Base-by-base conservation (phyloP, 23 tunicate genomes). In the Ascidia mentula region DNA sequence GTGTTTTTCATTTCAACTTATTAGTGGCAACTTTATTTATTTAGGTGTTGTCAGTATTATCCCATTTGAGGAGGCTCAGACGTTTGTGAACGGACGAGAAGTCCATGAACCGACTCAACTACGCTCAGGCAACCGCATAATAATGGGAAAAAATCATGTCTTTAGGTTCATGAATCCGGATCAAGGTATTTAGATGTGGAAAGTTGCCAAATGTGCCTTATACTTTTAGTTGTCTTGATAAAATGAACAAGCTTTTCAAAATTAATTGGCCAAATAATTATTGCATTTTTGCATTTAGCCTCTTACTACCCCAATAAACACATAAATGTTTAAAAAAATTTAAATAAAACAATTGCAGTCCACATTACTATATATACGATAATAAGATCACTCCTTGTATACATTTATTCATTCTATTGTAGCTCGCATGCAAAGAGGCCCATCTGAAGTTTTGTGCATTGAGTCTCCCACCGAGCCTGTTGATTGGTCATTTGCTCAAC, bases 401-500 rank as follows among this genome's bases (percentile, higher is more conserved):
- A n/a, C n/a, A n/a, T n/a, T n/a, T n/a, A n/a, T n/a, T n/a, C n/a
- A n/a, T 9, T 53, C 2, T 53, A 26, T 69, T 37, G 2, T 37
- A 88, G 93, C 85, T 0, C 87, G 93, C 32, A 37, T 60, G 69
- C 74, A 82, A 18, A 37, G 93, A 38, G 87, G 81, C 18, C 77
- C 70, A 0, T 22, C 13, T 33, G 93, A 88, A 2, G 61, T 40
- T 17, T 1, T 53, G 38, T 20, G 74, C 33, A 40, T 80, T 38
- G 98, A 93, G 24, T 78, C 82, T 34, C 87, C 90, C 6, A 32
- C 87, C 3, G 98, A 93, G 40, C 81, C 88, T 28, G 99, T 89
- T 37, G 99, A 96, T 60, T 96, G 99, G 99, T 84, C 96, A 32
- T 96, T 91, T 61, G 99, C 99, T 34, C 96, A 93, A 82, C 59